A percentile compares a stretch with the other conserved stretches of the same genome.
Conservation (phyloP, 2,113 vertebrate species). For the Pseudopodoces humilis region DNA sequence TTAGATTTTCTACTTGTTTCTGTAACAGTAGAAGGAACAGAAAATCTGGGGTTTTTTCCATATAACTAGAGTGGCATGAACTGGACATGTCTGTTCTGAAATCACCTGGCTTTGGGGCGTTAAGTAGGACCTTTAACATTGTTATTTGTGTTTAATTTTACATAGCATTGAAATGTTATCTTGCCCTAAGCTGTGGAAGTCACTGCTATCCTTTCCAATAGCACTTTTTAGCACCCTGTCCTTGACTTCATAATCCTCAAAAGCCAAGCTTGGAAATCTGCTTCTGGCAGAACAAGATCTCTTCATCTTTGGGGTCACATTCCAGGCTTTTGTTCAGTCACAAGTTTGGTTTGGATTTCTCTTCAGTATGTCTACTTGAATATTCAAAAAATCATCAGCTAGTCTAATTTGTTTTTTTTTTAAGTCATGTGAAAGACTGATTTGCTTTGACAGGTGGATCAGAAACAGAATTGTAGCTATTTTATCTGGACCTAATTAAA, state of each 20-base stretch:
- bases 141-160: constrained; percentile 64
- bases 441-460: constrained; percentile 86
- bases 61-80: not conserved
- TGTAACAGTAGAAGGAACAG: not conserved
- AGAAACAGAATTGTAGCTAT: constrained; percentile 84
- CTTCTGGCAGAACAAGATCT: constrained; percentile 70
- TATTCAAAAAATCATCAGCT: constrained; percentile 85
- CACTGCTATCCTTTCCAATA: constrained; percentile 36
- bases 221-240: constrained; percentile 45
- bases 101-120: constrained; percentile 42
- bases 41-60: not conserved
- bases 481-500: constrained; percentile 87
- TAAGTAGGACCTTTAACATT: constrained; percentile 33
- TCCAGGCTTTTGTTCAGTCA: constrained; percentile 79
- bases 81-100: not conserved
- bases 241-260: constrained; percentile 61
- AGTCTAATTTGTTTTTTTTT: constrained; percentile 81
- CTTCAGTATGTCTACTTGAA: constrained; percentile 80
- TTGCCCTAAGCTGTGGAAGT: constrained; percentile 52
- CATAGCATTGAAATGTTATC: not conserved
- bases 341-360: constrained; percentile 79
- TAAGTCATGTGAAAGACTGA: constrained; percentile 82
- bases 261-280: constrained; percentile 53
- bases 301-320: constrained; percentile 74
- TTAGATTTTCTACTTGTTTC: not conserved